Evolutionary conservation across 2,888 invertebrate genomes (phyloP), one percentile per base, ranked within the genome.

Genomic region (Eristalis pertinax): DNA sequence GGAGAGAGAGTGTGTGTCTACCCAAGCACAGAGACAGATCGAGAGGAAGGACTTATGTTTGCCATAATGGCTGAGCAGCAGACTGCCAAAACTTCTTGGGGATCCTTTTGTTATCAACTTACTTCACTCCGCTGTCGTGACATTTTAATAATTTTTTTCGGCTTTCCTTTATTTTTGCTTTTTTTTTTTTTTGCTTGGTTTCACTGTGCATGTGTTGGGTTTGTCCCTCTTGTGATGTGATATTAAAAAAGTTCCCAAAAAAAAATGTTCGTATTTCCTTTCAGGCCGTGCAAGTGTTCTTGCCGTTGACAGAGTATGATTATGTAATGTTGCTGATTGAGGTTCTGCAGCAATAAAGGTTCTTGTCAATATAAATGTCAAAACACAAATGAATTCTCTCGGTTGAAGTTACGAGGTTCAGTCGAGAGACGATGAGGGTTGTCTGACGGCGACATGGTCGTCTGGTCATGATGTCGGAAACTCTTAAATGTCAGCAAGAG

Each of bases 241-340:
- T 64, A 74, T 74, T 74, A 56, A 64, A 56, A 74, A 64, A 64
- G 64, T 74, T 73, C 7, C 32, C 11, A 22, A 50, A 15, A 26
- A 24, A 50, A 15, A 26, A 24, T 26, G 43, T 35, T 13, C 3
- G 13, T 2, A 24, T 26, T 13, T 22, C 22, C 10, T 10, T 65
- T 13, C 41, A 63, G 32, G 22, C 35, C 2, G 11, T 32, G 32
- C 13, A 13, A 38, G 38, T 11, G 13, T 13, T 11, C 19, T 64
- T 35, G 8, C 19, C 32, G 35, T 5, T 64, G n/a, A 38, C 32
- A 22, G 35, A 35, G 19, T 32, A 29, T 60, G 38, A 13, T 13
- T 38, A 38, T 13, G 13, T 13, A 32, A 38, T 38, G 13, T 38
- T 13, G 13, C 38, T 38, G 38, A 38, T 38, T 13, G 38, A 38